Conservation (phyloP, 2,797 vertebrate species). For the Chromobotia macracanthus region DNA sequence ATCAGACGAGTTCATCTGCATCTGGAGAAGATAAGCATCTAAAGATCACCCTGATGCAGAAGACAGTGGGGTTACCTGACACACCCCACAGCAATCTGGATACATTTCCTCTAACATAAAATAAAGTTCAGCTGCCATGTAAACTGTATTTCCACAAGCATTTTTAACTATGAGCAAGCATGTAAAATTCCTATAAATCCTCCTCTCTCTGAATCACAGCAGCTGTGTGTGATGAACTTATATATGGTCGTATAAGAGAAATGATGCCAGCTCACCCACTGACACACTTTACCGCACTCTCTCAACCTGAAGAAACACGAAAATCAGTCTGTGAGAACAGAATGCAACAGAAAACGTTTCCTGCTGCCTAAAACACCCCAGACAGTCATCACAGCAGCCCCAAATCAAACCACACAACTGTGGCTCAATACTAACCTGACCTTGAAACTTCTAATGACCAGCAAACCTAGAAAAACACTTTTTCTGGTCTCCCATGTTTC, state of each 20-base stretch:
- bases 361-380: constrained; percentile 59
- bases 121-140: too few species aligned
- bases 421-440: constrained; percentile 77
- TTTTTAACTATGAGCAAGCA: too few species aligned
- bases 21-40: constrained; percentile 3
- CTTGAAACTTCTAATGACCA: constrained; percentile 77
- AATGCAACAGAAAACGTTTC: not conserved
- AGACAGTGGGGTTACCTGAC: not conserved
- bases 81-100: too few species aligned
- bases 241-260: not conserved
- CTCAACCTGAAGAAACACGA: constrained; percentile 5
- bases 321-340: constrained; percentile 16
- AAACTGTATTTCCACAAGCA: too few species aligned
- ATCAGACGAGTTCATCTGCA: not conserved
- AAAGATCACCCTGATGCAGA: not conserved
- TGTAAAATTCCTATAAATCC: too few species aligned
- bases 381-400: constrained; percentile 75
- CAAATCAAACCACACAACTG: constrained; percentile 68
- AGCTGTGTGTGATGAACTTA: too few species aligned
- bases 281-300: not conserved
- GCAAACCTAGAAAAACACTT: constrained; percentile 73
- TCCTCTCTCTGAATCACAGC: too few species aligned
- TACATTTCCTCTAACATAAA: too few species aligned
- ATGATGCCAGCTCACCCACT: not conserved
- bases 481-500: constrained; percentile 75